Evolutionary conservation across 2,113 vertebrate genomes (phyloP).

Genomic region (Garra rufa): DNA sequence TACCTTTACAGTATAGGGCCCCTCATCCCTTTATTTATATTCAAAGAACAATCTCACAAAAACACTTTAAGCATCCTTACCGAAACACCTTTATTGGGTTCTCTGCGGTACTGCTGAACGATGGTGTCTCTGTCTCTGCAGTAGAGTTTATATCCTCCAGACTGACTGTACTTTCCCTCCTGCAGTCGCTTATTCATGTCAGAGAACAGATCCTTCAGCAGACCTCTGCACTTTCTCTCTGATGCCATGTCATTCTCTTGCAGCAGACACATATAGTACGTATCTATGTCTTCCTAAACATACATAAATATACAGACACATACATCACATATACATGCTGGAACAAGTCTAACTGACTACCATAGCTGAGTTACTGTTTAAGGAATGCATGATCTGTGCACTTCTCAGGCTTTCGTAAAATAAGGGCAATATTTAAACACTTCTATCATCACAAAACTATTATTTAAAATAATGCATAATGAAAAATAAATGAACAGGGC

Average conservation of each 20-base stretch:
- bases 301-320: not conserved
- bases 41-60: not conserved
- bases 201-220: slow-evolving; percentile 54
- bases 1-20: not conserved
- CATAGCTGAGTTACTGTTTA: not conserved
- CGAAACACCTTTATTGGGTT: slow-evolving; percentile 61
- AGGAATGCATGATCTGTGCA: not conserved
- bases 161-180: slow-evolving; percentile 48
- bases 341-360: not conserved
- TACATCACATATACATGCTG: not conserved
- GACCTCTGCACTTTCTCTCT: slow-evolving; percentile 35
- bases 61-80: slow-evolving; percentile 44
- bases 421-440: not conserved
- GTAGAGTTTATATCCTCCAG: slow-evolving; percentile 64
- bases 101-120: slow-evolving; percentile 45
- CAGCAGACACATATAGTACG: slow-evolving; percentile 43
- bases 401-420: not conserved
- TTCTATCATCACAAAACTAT: too few relatives aligned
- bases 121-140: slow-evolving; percentile 46
- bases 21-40: too few relatives aligned
- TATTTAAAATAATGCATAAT: too few relatives aligned
- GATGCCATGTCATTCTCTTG: slow-evolving; percentile 56
- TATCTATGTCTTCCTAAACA: slow-evolving; percentile 49
- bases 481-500: too few relatives aligned
- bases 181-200: slow-evolving; percentile 43